Evolutionary conservation across 2,113 vertebrate species (phyloP), one percentile per base, ranked within the genome.

Genomic region (Rhynchopsitta pachyrhyncha): DNA sequence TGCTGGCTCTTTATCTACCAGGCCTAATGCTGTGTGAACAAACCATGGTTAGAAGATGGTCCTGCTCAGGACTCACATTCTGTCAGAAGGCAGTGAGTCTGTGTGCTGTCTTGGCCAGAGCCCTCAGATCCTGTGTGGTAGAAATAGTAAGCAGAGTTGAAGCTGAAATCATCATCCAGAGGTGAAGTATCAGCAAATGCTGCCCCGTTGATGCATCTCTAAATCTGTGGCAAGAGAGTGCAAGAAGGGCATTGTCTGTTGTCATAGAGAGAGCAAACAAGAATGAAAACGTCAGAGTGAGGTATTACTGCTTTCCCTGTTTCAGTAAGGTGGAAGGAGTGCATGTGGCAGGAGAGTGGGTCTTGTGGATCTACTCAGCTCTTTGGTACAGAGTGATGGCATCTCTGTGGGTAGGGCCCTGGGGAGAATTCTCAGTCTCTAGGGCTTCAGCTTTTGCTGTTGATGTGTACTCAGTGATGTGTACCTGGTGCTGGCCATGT

Each of bases 371-470:
- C 6, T 78, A 24, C 49, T 74, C 5, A 6, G 7, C 12, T 55
- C 25, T 74, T 46, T 62, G 55, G 14, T 57, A 10, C 47, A 49
- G 46, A 0, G 0, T 23, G 52, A 49, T 9, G 9, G 9, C 11
- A 8, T 15, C 31, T 50, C 59, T 46, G 24, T 49, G n/a, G 31
- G 29, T 44, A n/a, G 9, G 18, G 14, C 7, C 24, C 39, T 49
- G 17, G 39, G 25, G 44, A 74, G 17, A 39, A 4, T 42, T 78
- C 6, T n/a, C 25, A 15, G 5, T 23, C 29, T 52, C 23, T n/a
- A 28, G 22, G 49, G 55, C 46, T 93, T 63, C 74, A 70, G 44
- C 41, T 63, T 67, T 57, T 15, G 5, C 29, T 50, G 49, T 2
- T 55, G 44, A 10, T 19, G 35, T 37, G 14, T 6, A 1, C 6